Conservation (phyloP, 2,797 vertebrate species). For the Alfaro cultratus region DNA sequence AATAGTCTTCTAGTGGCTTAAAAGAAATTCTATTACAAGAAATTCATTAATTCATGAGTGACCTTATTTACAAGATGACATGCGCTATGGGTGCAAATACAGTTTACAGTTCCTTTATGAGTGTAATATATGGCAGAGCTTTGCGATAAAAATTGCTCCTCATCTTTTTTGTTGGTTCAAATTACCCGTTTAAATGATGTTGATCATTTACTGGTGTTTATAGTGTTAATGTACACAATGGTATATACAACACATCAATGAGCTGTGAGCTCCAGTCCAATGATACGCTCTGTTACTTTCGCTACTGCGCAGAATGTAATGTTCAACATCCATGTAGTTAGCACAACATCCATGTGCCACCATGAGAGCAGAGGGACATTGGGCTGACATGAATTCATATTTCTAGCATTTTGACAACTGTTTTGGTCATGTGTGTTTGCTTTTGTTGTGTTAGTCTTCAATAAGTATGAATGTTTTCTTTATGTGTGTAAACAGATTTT, state of each 20-base stretch:
- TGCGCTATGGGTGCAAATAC: background rate
- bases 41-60: background rate
- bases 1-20: background rate
- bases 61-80: background rate
- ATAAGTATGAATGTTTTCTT: slow-evolving; percentile 22
- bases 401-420: slow-evolving; percentile 21
- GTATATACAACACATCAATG: background rate
- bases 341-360: no score
- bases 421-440: slow-evolving; percentile 19
- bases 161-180: background rate
- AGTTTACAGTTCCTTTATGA: background rate
- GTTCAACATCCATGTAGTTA: no score
- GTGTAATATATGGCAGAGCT: background rate
- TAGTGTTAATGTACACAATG: background rate
- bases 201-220: background rate
- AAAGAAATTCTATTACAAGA: background rate
- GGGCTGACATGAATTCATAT: background rate
- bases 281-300: background rate
- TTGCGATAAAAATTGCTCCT: background rate
- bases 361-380: background rate
- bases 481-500: slow-evolving; percentile 13
- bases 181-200: background rate
- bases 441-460: slow-evolving; percentile 24
- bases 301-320: background rate
- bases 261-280: background rate